A percentile compares a stretch with the other conserved stretches of the same genome.
phyloP scores from a whole-genome alignment of 2,797 vertebrate genomes.

The Enteromius paludinosus region DNA sequence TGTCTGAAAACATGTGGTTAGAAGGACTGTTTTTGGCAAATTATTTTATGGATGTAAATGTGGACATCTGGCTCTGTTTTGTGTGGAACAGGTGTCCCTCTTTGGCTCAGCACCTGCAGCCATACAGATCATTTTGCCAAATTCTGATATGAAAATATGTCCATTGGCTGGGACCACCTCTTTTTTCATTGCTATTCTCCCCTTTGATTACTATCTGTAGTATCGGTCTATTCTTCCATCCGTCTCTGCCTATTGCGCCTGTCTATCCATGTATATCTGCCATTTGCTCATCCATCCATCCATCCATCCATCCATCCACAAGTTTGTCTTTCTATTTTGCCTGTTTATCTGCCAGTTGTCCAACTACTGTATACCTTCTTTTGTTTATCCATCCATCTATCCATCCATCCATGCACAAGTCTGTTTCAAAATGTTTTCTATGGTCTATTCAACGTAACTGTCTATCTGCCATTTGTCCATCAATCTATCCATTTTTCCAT shows the following conservation, averaged over 20 bases:
- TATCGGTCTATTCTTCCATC: neutral
- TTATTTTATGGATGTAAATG: constrained; percentile 42
- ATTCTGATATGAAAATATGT: constrained; percentile 34
- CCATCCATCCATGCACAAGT: too few relatives aligned
- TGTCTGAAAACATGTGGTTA: constrained; percentile 21
- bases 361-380: too few relatives aligned
- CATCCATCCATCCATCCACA: neutral
- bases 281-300: neutral
- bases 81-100: constrained; percentile 42
- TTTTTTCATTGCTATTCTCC: constrained; percentile 18
- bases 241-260: too few relatives aligned
- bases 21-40: constrained; percentile 20
- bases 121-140: constrained; percentile 34
- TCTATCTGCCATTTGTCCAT: neutral
- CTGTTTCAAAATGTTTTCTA: neutral
- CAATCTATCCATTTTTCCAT: neutral
- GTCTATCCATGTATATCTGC: neutral
- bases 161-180: constrained; percentile 9
- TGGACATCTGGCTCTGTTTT: constrained; percentile 42
- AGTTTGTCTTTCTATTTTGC: neutral
- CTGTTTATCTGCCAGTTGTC: neutral
- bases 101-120: constrained; percentile 22
- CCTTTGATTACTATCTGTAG: constrained; percentile 35
- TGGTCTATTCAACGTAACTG: neutral
- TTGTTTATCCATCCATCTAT: too few relatives aligned